Conservation (phyloP, 2,113 vertebrate species). For the Acinonyx jubatus region DNA sequence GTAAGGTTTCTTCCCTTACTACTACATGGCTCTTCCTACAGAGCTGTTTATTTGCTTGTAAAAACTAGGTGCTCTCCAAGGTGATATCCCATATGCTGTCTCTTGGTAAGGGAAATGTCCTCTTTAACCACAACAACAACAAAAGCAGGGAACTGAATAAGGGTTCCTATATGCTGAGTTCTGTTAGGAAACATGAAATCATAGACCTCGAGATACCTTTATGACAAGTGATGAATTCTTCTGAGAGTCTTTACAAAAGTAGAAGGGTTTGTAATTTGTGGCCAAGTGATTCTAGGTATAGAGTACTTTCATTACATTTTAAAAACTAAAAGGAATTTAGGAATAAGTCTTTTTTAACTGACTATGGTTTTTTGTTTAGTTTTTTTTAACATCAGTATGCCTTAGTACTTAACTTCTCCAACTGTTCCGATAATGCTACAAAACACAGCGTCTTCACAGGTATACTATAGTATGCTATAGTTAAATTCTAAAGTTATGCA, state of each 20-base stretch:
- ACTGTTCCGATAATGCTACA: not conserved
- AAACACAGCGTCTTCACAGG: not conserved
- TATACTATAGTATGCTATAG: not conserved
- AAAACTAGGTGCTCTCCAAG: not conserved
- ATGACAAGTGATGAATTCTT: constrained; percentile 10
- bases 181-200: not conserved
- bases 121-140: not conserved
- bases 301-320: constrained; percentile 26
- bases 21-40: not conserved
- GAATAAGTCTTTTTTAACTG: not conserved
- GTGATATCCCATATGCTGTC: not conserved
- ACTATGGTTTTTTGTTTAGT: not conserved
- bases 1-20: not conserved
- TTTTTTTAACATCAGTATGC: constrained; percentile 13
- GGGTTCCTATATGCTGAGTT: not conserved
- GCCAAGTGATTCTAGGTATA: not conserved
- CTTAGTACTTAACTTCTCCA: constrained; percentile 3
- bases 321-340: constrained; percentile 5
- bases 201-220: not conserved
- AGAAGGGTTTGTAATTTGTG: constrained; percentile 21
- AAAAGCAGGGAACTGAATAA: not conserved
- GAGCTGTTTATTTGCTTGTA: not conserved
- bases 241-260: not conserved
- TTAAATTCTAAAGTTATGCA: not conserved
- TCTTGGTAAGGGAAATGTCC: not conserved